Conservation (phyloP, 2,113 vertebrate species). For the Tachysurus vachellii region DNA sequence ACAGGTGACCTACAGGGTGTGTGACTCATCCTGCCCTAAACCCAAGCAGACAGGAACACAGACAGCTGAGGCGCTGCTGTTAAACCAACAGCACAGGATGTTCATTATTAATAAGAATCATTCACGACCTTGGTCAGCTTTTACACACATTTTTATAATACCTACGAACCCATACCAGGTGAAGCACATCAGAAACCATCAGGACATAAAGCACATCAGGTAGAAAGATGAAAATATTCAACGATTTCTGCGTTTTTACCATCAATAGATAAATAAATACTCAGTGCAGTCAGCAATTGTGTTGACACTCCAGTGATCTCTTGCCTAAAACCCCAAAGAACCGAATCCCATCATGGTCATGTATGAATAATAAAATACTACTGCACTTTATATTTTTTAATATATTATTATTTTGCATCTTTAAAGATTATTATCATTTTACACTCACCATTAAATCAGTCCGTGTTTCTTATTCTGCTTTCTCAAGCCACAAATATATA, state of each 20-base stretch:
- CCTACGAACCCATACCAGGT: neutral
- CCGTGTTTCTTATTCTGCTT: slow-evolving; percentile 51
- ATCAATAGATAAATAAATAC: neutral
- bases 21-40: slow-evolving; percentile 12
- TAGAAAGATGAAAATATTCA: neutral
- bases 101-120: neutral
- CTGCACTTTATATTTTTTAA: neutral
- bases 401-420: neutral
- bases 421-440: neutral
- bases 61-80: neutral
- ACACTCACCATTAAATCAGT: slow-evolving; percentile 70
- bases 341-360: neutral
- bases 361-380: neutral
- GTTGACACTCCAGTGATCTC: neutral
- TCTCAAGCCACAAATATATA: slow-evolving; percentile 39
- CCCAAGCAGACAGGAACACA: slow-evolving; percentile 17
- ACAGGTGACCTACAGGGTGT: slow-evolving; percentile 27
- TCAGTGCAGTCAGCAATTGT: neutral
- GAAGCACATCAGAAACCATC: neutral
- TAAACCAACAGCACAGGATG: neutral
- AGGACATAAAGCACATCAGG: neutral
- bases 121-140: neutral
- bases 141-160: neutral
- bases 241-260: neutral
- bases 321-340: neutral